Conservation (phyloP, 2,888 invertebrate species). For the Malthinus seriepunctatus region DNA sequence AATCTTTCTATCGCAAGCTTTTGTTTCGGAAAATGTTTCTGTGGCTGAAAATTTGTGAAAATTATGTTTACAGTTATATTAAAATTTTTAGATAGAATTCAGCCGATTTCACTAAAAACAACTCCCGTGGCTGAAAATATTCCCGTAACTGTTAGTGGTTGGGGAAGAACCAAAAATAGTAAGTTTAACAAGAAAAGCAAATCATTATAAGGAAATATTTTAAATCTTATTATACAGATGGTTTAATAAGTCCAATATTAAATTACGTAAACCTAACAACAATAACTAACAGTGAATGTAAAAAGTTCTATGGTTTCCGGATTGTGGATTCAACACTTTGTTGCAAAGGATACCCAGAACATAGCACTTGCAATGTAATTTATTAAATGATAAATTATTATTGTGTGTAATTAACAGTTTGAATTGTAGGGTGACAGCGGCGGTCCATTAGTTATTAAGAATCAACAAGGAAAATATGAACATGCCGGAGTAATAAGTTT, state of each 20-base stretch:
- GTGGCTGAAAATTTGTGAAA: too few species aligned
- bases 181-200: constrained; percentile 9
- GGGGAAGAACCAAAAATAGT: constrained; percentile 38
- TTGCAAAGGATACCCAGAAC: constrained; percentile 33
- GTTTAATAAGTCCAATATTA: constrained; percentile 16
- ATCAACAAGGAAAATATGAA: constrained; percentile 20
- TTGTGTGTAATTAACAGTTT: background rate
- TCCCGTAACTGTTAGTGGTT: constrained; percentile 36
- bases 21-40: too few species aligned
- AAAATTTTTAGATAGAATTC: constrained; percentile 32
- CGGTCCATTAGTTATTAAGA: constrained; percentile 39
- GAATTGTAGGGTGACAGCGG: constrained; percentile 44
- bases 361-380: constrained; percentile 45
- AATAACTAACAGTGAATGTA: constrained; percentile 41
- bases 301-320: constrained; percentile 29
- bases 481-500: constrained; percentile 44
- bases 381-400: background rate
- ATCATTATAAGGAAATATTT: too few species aligned
- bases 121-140: constrained; percentile 9
- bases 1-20: too few species aligned
- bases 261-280: constrained; percentile 38
- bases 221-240: background rate
- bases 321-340: constrained; percentile 38
- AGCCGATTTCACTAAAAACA: constrained; percentile 31
- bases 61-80: background rate